Evolutionary conservation across 30 jellyfish, hydroid and myxozoan genomes (phyloP).

Genomic region (Cassiopea xamachana): DNA sequence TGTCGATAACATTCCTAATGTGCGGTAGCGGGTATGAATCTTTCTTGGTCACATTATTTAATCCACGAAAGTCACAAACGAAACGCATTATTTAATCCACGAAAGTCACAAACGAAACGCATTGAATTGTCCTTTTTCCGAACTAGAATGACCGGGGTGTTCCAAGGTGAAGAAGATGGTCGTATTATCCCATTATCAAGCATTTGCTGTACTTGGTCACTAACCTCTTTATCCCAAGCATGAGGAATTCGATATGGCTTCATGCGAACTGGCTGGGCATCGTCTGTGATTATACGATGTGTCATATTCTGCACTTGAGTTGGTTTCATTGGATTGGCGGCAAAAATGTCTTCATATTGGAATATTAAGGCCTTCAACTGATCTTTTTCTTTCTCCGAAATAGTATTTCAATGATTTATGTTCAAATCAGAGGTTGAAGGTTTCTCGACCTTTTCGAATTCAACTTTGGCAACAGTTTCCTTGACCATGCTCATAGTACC

Average conservation of each 20-base stretch:
- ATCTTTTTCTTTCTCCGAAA: slow-evolving; percentile 12
- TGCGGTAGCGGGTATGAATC: slow-evolving; percentile 75
- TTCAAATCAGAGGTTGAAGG: neutral
- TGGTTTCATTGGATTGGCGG: slow-evolving; percentile 20
- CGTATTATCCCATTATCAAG: slow-evolving; percentile 56
- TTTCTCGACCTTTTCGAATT: neutral
- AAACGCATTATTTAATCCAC: slow-evolving; percentile 35
- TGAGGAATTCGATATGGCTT: slow-evolving; percentile 64
- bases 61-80: too few relatives aligned
- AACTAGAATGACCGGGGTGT: slow-evolving; percentile 51
- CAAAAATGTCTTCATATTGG: slow-evolving; percentile 6
- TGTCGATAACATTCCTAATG: slow-evolving; percentile 51
- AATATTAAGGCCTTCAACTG: neutral
- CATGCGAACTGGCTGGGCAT: slow-evolving; percentile 55
- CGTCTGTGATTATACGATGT: slow-evolving; percentile 62
- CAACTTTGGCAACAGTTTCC: neutral
- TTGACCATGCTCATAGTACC: slow-evolving; percentile 10
- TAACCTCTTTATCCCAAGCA: slow-evolving; percentile 62
- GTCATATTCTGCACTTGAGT: slow-evolving; percentile 29
- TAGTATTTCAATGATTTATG: slow-evolving; percentile 11
- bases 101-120: slow-evolving; percentile 62
- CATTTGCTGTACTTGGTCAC: slow-evolving; percentile 48
- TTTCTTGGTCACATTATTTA: slow-evolving; percentile 6
- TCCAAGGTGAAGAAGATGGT: slow-evolving; percentile 59
- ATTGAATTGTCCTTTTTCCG: slow-evolving; percentile 44